Conservation (phyloP, 1,140 invertebrate species). For the Physella acuta region DNA sequence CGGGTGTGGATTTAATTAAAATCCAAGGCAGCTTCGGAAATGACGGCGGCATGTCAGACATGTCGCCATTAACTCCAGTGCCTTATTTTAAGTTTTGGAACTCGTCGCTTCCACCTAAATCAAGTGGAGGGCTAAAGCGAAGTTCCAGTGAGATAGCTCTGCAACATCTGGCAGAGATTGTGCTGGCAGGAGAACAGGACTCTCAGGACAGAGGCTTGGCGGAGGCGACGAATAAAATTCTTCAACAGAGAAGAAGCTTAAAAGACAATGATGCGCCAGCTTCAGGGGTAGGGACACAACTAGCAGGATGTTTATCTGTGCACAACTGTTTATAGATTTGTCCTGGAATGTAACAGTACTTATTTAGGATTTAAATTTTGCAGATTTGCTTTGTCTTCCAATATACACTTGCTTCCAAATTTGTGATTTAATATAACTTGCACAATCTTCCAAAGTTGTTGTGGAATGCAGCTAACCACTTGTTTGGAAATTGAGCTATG, state of each 20-base stretch:
- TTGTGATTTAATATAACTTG: too few species aligned
- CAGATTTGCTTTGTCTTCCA: neutral
- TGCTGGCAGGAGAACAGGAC: constrained; percentile 14
- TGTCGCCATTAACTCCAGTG: too few species aligned
- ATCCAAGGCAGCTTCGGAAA: too few species aligned
- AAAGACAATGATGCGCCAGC: neutral
- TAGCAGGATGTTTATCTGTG: neutral
- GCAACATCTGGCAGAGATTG: constrained; percentile 15
- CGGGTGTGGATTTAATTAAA: too few species aligned
- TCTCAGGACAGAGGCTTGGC: constrained; percentile 14
- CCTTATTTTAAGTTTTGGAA: constrained; percentile 32
- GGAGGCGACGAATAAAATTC: neutral
- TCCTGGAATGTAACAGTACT: neutral
- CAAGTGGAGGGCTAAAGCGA: neutral
- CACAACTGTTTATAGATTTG: neutral
- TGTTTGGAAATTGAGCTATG: too few species aligned
- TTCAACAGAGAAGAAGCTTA: neutral
- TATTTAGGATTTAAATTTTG: neutral
- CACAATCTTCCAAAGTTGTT: too few species aligned
- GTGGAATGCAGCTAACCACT: too few species aligned
- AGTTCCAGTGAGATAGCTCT: constrained; percentile 8
- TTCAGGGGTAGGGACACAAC: neutral
- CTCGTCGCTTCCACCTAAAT: constrained; percentile 9
- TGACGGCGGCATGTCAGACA: too few species aligned
- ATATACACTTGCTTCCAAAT: too few species aligned